A percentile compares a stretch with the other conserved stretches of the same genome.
Conservation (phyloP, 1,140 invertebrate genomes). For the Venustaconcha ellipsiformis region DNA sequence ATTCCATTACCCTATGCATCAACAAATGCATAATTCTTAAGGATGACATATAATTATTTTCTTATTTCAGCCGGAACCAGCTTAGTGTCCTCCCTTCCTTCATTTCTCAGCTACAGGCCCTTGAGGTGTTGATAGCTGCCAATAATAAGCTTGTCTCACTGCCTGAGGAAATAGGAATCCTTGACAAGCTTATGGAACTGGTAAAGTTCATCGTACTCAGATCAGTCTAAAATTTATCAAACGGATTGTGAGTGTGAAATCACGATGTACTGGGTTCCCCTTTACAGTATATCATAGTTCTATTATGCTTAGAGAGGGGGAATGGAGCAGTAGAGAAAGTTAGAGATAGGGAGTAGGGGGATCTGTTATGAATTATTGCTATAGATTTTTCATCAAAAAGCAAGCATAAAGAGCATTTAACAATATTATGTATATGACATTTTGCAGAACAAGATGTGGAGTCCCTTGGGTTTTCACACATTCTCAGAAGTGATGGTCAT, state of each 20-base stretch:
- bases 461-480: too few species aligned
- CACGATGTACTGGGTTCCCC: neutral
- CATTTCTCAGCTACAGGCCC: constrained; percentile 82
- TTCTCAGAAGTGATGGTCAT: too few species aligned
- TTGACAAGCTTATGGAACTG: constrained; percentile 85
- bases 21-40: neutral
- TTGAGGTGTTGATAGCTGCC: constrained; percentile 82
- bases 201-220: constrained; percentile 46
- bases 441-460: too few species aligned
- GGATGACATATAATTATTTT: neutral
- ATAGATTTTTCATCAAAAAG: too few species aligned
- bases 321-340: neutral
- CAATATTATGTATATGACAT: too few species aligned
- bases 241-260: neutral
- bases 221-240: neutral
- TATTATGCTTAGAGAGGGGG: neutral
- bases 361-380: too few species aligned
- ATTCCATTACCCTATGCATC: neutral
- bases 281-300: neutral
- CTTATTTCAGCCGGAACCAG: constrained; percentile 85
- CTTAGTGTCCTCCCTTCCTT: constrained; percentile 84
- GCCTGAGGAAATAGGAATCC: constrained; percentile 89
- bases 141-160: constrained; percentile 87
- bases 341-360: neutral
- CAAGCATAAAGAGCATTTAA: too few species aligned